A percentile compares a stretch with the other conserved stretches of the same genome.
Evolutionary conservation across 2,797 vertebrate species (phyloP).

Genomic region (Notoglanidium macrostoma): DNA sequence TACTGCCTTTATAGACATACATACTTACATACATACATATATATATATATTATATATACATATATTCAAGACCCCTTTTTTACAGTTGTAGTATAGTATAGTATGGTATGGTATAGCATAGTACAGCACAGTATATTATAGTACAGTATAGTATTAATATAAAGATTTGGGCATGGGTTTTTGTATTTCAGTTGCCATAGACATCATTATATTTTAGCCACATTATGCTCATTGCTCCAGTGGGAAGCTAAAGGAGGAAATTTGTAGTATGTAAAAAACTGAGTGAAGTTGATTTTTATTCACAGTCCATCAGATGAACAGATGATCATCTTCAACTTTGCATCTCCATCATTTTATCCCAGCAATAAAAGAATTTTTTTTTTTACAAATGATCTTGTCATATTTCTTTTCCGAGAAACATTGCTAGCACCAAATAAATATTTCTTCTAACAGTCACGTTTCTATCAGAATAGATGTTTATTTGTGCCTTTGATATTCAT

Average conservation of each 20-base stretch:
- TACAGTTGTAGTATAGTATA: neutral
- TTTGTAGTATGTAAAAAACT: neutral
- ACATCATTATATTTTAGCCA: neutral
- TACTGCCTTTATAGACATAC: too few relatives aligned
- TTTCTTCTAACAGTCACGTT: neutral
- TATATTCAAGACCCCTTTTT: neutral
- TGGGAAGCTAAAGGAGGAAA: neutral
- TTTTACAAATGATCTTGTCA: neutral
- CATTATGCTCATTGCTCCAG: neutral
- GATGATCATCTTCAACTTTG: neutral
- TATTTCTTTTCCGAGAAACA: neutral
- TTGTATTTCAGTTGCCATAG: neutral
- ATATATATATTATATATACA: too few relatives aligned
- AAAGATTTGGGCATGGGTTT: neutral
- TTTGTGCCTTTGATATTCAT: neutral
- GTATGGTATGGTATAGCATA: neutral
- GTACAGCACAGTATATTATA: neutral
- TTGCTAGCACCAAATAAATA: neutral
- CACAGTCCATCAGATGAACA: neutral
- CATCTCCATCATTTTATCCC: neutral
- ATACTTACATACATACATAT: too few relatives aligned
- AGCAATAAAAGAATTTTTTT: neutral
- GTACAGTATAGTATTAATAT: neutral
- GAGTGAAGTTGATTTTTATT: neutral
- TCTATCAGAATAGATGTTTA: neutral